Base-by-base conservation (phyloP, 2,888 invertebrate species). In the Chrysolina oricalcia region DNA sequence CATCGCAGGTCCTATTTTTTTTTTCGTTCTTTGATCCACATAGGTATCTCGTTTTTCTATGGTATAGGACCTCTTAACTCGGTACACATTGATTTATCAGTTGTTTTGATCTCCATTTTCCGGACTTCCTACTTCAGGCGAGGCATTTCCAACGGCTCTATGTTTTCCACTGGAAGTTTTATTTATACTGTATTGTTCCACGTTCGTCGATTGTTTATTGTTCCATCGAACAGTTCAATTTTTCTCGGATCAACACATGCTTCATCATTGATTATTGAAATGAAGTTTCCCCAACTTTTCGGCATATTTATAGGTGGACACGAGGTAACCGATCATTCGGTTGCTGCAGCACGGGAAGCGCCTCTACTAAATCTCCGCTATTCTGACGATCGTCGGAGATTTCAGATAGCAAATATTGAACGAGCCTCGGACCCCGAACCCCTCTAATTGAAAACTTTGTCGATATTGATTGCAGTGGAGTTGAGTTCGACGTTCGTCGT, bases 371-470 rank as follows among this genome's bases (percentile, higher is more conserved):
- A 53, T 53, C 53, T 53, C 17, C 53, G 0, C 19, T 10, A 19
- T 53, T 10, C 19, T 53, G 53, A 53, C 53, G 53, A 19, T 53
- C 53, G 21, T 53, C n/a, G 19, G 21, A 53, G 53, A 53, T 53
- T 19, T 2, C 19, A 21, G 53, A 53, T 53, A 53, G 19, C 53
- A 53, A 53, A 53, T 53, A 53, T 19, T 19, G 19, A 21, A 53
- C 21, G 53, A 19, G 53, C 19, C 19, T 17, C 11, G 19, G 53
- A 8, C 17, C 53, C 19, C 13, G 50, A 19, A 19, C 19, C 19
- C 19, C 19, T 19, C 19, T 19, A 53, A 53, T 53, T 17, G 53
- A 53, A 53, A 53, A 53, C 53, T 53, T 17, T 19, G 53, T 9
- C 17, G 53, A 53, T 53, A 53, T 53, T 3, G 53, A 53, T 53